Percentiles rank a stretch among this genome's conserved stretches.
Evolutionary conservation across 2,113 vertebrate genomes (phyloP).

Genomic region (Phaethon lepturus): DNA sequence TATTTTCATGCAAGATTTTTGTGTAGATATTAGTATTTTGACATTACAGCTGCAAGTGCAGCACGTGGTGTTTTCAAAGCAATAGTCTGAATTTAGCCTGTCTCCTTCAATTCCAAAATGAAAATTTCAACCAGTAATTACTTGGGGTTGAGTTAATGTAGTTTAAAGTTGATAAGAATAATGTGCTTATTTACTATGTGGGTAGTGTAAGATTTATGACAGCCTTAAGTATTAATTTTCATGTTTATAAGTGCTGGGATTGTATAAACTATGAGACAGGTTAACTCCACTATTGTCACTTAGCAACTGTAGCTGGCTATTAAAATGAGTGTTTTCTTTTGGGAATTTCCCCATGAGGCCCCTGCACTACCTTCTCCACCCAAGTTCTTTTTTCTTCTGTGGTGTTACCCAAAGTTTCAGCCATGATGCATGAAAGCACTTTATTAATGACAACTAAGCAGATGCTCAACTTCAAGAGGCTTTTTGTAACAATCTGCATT

Average conservation of each 20-base stretch:
- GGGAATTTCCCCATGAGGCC: background rate
- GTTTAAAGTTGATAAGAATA: background rate
- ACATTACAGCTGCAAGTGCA: background rate
- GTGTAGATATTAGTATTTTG: background rate
- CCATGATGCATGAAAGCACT: background rate
- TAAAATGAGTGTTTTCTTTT: background rate
- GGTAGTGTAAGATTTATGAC: background rate
- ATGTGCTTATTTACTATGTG: background rate
- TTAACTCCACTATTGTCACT: conserved; percentile 7
- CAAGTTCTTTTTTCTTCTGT: background rate
- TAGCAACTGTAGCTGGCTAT: background rate
- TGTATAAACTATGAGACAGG: background rate
- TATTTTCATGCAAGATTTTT: background rate
- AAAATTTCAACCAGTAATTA: background rate
- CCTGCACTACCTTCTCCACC: background rate
- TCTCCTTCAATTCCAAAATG: background rate
- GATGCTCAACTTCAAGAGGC: background rate
- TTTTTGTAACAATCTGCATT: background rate
- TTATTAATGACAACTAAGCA: background rate
- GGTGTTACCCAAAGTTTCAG: background rate
- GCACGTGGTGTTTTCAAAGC: background rate
- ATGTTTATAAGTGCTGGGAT: background rate
- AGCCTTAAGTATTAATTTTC: conserved; percentile 18
- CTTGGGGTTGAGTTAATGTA: background rate
- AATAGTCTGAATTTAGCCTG: background rate